Base-by-base conservation (phyloP, 2,113 vertebrate genomes). In the Balaenoptera acutorostrata region DNA sequence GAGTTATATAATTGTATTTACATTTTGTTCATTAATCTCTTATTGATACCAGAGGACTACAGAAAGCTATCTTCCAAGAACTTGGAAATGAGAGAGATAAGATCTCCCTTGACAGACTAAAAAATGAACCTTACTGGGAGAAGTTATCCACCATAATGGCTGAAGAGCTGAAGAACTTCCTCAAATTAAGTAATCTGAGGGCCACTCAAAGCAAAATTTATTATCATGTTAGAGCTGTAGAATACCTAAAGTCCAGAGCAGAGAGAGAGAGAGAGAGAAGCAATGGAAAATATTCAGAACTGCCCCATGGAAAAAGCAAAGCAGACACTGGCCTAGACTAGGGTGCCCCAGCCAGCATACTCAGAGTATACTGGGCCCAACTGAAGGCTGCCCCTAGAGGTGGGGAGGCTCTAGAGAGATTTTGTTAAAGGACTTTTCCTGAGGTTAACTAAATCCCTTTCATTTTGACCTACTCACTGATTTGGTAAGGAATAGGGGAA, bases 71-170 rank as follows among this genome's bases (percentile, higher is more conserved):
- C 59, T 91, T 63, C 8, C 71, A 78, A 90, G 64, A 88, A 92
- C 44, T 72, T 92, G 17, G 33, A 84, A 88, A 33, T 81, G 96
- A 75, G 29, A 95, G 17, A 93, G 93, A 86, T 64, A 92, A 93
- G 25, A 90, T 93, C 39, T 52, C 13, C 25, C 59, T 80, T n/a
- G 1, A 33, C 33, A 78, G 52, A 46, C 21, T 55, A 57, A 89
- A n/a, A 90, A 88, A 61, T 55, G 9, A 36, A 52, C 39, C 87
- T 87, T 95, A 90, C 6, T 55, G 14, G 36, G 13, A 88, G 55
- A 80, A 87, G 14, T 36, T 27, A 66, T 15, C 13, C 41, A 9
- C 29, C 29, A 23, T 80, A 36, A 66, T 14, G 44, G 15, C 31
- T 75, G 23, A 61, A 94, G 4, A 82, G 15, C 27, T 81, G 23